Evolutionary conservation across 53 echinoderm and acorn worm genomes (phyloP).

Genomic region (Holothuria scabra): DNA sequence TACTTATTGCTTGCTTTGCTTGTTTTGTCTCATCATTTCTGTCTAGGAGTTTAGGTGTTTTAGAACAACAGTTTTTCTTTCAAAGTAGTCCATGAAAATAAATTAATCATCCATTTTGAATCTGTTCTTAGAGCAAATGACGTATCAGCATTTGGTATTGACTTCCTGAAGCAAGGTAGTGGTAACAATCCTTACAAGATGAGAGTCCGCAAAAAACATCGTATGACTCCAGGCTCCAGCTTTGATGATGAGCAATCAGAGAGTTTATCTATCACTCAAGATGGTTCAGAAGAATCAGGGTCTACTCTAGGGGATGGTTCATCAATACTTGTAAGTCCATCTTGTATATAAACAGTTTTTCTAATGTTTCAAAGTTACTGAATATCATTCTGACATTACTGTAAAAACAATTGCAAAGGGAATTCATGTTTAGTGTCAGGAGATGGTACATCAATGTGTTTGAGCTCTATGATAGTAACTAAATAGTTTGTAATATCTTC

Average conservation of each 20-base stretch:
- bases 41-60: too few relatives aligned
- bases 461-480: too few relatives aligned
- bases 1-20: too few relatives aligned
- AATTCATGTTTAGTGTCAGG: too few relatives aligned
- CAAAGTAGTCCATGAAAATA: too few relatives aligned
- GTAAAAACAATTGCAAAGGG: too few relatives aligned
- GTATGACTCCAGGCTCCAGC: conserved; percentile 86
- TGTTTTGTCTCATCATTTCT: too few relatives aligned
- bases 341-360: too few relatives aligned
- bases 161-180: conserved; percentile 75
- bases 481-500: too few relatives aligned
- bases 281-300: conserved; percentile 35
- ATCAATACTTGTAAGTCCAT: not conserved
- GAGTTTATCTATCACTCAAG: conserved; percentile 25
- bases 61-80: too few relatives aligned
- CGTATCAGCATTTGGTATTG: conserved; percentile 95
- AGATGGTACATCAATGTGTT: not conserved
- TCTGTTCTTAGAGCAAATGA: conserved; percentile 49
- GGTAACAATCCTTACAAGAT: conserved; percentile 70
- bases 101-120: not conserved
- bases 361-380: too few relatives aligned
- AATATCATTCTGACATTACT: too few relatives aligned
- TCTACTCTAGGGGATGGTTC: conserved; percentile 26
- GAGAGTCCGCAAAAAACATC: conserved; percentile 74
- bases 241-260: conserved; percentile 77